Base-by-base conservation (phyloP, 2,113 vertebrate species). In the Hypanus sabinus region DNA sequence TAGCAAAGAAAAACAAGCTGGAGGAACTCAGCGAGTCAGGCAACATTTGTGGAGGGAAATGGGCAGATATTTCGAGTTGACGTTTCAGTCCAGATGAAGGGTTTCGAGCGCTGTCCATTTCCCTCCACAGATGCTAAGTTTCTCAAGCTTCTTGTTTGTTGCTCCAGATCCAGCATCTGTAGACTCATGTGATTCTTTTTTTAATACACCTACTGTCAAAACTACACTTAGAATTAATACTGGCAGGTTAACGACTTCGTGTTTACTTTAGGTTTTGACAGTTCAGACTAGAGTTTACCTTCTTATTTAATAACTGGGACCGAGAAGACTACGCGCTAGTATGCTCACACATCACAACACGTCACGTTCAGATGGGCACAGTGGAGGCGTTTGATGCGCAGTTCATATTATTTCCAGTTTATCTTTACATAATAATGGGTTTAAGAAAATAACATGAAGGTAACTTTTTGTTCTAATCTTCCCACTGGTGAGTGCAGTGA, bases 401-500 rank as follows among this genome's bases (percentile, higher is more conserved):
- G 30, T 33, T 60, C 30, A 88, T 65, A 90, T 33, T 65, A 90
- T 33, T 90, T 62, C 85, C 18, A 62, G 60, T 65, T 68, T 90
- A 36, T 36, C 76, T 79, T 65, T 65, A 8, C 16, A 65, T 60
- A 68, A n/a, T 90, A 60, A 68, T 90, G 57, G 27, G n/a, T 75
- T 46, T 24, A 46, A 22, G n/a, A 68, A 71, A 75, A 70, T 22
- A 75, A 93, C 36, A 92, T 93, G 73, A 46, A 73, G 68, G 4
- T 70, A 93, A 9, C 22, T 73, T 24, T 93, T 73, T 93, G 68
- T 73, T 93, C 68, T 93, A 73, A 93, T 68, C 91, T 36, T 55
- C 38, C 91, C 30, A 93, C 73, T 93, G 24, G 70, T 93, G 46
- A 33, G 24, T 46, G 22, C 33, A 38, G 27, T 73, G 91, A 38